Base-by-base conservation (phyloP, 2,797 vertebrate genomes). In the Arnoldichthys spilopterus region DNA sequence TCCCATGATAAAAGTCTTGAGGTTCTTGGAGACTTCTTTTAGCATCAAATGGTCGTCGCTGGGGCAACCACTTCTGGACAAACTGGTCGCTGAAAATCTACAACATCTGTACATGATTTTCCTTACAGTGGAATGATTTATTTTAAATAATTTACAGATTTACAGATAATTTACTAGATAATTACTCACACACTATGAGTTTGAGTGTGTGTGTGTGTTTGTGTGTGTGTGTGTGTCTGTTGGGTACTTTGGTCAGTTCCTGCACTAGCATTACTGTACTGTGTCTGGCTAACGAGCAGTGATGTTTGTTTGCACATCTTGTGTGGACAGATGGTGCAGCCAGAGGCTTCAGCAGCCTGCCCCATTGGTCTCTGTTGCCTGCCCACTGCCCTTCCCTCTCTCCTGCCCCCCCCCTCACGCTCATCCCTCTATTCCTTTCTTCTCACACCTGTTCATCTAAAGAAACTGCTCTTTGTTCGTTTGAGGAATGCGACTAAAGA, bases 291-390 rank as follows among this genome's bases (percentile, higher is more conserved):
- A 79, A 78, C 37, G n/a, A 53, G 69, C 9, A 0, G 20, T 79
- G 26, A 45, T 78, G 62, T 67, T 79, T 79, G 71, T 79, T 79
- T 79, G 70, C 62, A 73, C 5, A 58, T 59, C 51, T 58, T 59
- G 62, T 79, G 37, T 79, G 51, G 77, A 79, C 77, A 79, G 77
- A 74, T 79, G 63, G 71, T 56, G 53, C 63, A 28, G 71, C 6
- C 5, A 59, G 62, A 74, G 66, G 56, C 51, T 20, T 37, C 62
- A 8, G 8, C 47, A 30, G 24, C 40, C 77, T 34, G 40, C 28
- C 61, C 49, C 28, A 13, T 30, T 64, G 59, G 58, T 59, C 76
- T 30, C 68, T 71, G 58, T 18, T 40, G 47, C 53, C 68, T n/a
- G 9, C 24, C 69, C 34, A 30, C 47, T 51, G 34, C 16, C 32